Percentiles rank a stretch among this genome's conserved stretches.
Conservation (phyloP, 2,113 vertebrate species). For the Pantherophis guttatus region DNA sequence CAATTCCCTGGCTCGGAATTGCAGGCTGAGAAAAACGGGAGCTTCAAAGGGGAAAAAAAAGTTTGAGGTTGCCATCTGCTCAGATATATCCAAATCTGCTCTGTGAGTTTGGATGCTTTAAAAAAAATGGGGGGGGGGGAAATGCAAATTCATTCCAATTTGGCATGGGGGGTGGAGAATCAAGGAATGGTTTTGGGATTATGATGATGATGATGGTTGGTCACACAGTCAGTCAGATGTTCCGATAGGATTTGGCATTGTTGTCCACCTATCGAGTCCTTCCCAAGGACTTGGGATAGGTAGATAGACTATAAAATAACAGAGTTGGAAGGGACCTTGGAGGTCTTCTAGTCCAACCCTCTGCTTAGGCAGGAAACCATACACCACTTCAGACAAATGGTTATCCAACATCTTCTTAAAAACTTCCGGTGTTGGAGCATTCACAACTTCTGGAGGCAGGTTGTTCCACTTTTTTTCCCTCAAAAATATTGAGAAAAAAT, state of each 20-base stretch:
- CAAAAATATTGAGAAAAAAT: no score
- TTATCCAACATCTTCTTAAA: no score
- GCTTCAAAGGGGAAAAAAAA: background rate
- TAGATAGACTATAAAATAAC: background rate
- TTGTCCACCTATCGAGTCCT: background rate
- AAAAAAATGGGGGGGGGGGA: background rate
- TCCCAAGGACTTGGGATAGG: background rate
- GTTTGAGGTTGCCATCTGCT: background rate
- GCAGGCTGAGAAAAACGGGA: background rate
- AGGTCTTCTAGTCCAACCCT: no score
- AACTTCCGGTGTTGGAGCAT: no score
- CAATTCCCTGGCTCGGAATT: conserved; percentile 10
- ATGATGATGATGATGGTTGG: background rate
- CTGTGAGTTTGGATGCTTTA: background rate
- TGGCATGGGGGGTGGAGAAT: background rate
- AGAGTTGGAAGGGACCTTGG: no score
- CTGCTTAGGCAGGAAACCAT: no score
- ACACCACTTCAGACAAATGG: no score
- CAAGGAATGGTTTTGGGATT: background rate
- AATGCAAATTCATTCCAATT: accelerated
- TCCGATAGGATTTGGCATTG: background rate
- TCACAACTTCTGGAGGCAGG: no score
- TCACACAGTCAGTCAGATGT: background rate
- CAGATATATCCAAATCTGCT: background rate
- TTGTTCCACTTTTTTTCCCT: no score